These are phyloP conservation scores for Ceryle rudis DNA, from an alignment of 2,797 vertebrate species.

Conservation along the genomic window DNA sequence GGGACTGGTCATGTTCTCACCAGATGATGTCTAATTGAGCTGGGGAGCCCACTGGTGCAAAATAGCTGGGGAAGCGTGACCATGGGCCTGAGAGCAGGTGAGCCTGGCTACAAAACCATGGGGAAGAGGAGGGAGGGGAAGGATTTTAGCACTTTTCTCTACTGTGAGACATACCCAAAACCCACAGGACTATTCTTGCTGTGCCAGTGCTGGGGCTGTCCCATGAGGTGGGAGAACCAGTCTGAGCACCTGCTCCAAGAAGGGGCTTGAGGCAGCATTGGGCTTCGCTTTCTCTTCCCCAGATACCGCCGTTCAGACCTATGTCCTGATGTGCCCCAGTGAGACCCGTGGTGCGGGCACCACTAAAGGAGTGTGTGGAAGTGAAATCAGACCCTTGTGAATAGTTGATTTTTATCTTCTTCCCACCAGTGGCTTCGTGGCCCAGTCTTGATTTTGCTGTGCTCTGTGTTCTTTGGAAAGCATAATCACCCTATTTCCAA, in stretches of 20 bases:
- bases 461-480: neutral
- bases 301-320: accelerated
- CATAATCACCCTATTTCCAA: neutral
- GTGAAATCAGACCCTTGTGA: neutral
- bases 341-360: neutral
- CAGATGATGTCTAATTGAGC: accelerated
- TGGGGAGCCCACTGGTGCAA: neutral
- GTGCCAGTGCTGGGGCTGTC: neutral
- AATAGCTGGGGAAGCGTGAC: accelerated
- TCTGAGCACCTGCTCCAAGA: neutral
- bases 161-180: neutral
- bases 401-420: neutral
- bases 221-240: neutral
- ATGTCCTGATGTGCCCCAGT: accelerated
- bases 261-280: accelerated
- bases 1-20: neutral
- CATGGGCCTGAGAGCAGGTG: neutral
- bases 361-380: accelerated
- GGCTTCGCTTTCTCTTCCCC: neutral
- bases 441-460: neutral
- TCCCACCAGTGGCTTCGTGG: neutral
- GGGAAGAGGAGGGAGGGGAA: neutral
- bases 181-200: accelerated
- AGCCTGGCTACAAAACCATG: neutral
- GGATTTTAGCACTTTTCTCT: neutral